Percentiles rank a stretch among this genome's conserved stretches.
Conservation (phyloP, 1,140 invertebrate genomes). For the Pteromalus puparum region DNA sequence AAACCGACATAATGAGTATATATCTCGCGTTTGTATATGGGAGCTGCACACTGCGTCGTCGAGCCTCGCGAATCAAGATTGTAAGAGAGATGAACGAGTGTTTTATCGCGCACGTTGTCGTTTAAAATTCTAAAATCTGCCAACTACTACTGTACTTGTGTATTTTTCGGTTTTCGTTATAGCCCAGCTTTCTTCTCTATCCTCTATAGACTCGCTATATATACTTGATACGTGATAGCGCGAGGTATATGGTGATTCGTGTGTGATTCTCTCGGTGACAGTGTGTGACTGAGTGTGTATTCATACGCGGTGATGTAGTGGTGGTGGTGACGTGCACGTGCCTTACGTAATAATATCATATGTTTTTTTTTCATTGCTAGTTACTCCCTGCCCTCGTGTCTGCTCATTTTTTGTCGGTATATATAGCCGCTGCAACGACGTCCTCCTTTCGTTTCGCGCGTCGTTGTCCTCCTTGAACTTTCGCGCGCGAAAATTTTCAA, state of each 20-base stretch:
- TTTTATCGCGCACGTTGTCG: neutral
- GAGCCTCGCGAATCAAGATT: neutral
- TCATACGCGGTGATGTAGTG: neutral
- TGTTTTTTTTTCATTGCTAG: neutral
- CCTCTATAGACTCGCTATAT: constrained; percentile 26
- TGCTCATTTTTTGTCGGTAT: neutral
- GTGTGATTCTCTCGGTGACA: neutral
- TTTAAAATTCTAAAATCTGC: constrained; percentile 26
- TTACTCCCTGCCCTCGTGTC: neutral
- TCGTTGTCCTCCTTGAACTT: neutral
- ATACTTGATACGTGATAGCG: neutral
- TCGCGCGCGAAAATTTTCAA: no score
- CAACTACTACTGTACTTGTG: constrained; percentile 3
- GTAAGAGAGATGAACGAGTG: neutral
- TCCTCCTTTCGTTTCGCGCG: neutral
- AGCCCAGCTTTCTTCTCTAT: neutral
- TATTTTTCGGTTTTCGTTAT: constrained; percentile 10
- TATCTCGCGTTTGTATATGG: neutral
- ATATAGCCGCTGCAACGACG: neutral
- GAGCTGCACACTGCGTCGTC: neutral
- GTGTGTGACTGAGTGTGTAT: neutral
- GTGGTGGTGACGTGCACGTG: constrained; percentile 35
- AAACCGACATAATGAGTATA: neutral
- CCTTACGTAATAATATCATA: constrained; percentile 37
- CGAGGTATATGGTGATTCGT: neutral